phyloP scores from a whole-genome alignment of 2,888 invertebrate genomes.

The Lydus trimaculatus region DNA sequence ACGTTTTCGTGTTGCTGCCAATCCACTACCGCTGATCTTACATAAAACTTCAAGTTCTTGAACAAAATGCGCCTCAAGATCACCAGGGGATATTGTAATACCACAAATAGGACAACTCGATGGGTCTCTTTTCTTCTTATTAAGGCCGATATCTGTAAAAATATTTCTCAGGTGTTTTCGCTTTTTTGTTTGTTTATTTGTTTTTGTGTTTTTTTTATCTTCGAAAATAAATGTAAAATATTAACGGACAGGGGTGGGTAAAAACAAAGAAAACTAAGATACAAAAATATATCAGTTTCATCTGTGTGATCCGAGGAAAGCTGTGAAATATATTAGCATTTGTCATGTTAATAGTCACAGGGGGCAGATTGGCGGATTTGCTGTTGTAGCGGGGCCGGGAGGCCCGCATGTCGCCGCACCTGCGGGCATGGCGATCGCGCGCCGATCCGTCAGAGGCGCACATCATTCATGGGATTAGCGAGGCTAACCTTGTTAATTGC shows the following conservation, averaged over 20 bases:
- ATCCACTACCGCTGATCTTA: constrained; percentile 64
- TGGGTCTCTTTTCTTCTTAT: constrained; percentile 58
- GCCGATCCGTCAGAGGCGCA: constrained; percentile 58
- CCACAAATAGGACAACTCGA: constrained; percentile 74
- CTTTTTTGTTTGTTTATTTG: not conserved
- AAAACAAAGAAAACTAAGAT: constrained; percentile 50
- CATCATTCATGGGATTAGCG: constrained; percentile 65
- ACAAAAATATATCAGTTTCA: constrained; percentile 57
- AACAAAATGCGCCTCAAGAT: constrained; percentile 73
- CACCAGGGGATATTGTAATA: constrained; percentile 69
- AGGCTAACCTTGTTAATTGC: constrained; percentile 64
- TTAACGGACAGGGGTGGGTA: constrained; percentile 24
- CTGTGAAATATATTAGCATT: constrained; percentile 62
- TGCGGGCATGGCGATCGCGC: constrained; percentile 48
- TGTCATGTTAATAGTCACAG: constrained; percentile 61
- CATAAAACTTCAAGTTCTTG: constrained; percentile 74
- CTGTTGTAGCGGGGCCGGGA: constrained; percentile 37
- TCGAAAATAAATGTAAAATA: not conserved
- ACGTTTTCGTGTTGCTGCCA: constrained; percentile 61
- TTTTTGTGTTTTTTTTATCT: too few relatives aligned
- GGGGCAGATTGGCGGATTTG: constrained; percentile 59
- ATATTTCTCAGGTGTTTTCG: not conserved
- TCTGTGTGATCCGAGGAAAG: constrained; percentile 58
- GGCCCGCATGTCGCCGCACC: constrained; percentile 51
- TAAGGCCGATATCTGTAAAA: constrained; percentile 47